phyloP scores from a whole-genome alignment of 2,888 invertebrate species.

The Polyommatus iphigenia region DNA sequence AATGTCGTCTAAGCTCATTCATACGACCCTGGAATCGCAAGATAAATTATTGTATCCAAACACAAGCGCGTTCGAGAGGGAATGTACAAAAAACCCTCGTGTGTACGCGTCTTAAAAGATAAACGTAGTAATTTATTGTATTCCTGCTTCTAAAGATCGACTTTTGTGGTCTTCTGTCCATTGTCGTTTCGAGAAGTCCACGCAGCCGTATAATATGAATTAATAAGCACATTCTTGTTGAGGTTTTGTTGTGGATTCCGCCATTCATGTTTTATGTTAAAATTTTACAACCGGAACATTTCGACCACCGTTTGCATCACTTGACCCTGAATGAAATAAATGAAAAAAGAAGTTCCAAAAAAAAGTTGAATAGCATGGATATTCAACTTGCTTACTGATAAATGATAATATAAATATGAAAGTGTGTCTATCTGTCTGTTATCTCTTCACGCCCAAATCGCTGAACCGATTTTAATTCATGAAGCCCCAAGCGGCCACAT shows the following conservation, averaged over 20 bases:
- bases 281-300: slow-evolving; percentile 55
- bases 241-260: slow-evolving; percentile 20
- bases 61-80: slow-evolving; percentile 65
- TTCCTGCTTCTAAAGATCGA: slow-evolving; percentile 73
- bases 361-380: not conserved
- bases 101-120: slow-evolving; percentile 59
- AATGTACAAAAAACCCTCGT: slow-evolving; percentile 62
- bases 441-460: too few relatives aligned
- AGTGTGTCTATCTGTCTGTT: too few relatives aligned
- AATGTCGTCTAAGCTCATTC: slow-evolving; percentile 59
- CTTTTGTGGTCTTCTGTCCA: slow-evolving; percentile 74
- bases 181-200: slow-evolving; percentile 64
- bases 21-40: slow-evolving; percentile 68
- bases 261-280: not conserved
- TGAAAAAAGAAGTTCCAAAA: not conserved
- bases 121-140: slow-evolving; percentile 75
- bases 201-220: slow-evolving; percentile 80
- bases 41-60: slow-evolving; percentile 76
- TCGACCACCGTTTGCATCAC: slow-evolving; percentile 14
- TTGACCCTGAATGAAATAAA: not conserved
- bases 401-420: too few relatives aligned
- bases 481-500: too few relatives aligned
- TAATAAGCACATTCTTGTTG: slow-evolving; percentile 76
- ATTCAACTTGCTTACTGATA: too few relatives aligned
- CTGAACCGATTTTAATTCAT: too few relatives aligned